These are phyloP conservation scores for Sminthurides aquaticus DNA, from an alignment of 2,888 invertebrate species.

Conservation along the genomic window DNA sequence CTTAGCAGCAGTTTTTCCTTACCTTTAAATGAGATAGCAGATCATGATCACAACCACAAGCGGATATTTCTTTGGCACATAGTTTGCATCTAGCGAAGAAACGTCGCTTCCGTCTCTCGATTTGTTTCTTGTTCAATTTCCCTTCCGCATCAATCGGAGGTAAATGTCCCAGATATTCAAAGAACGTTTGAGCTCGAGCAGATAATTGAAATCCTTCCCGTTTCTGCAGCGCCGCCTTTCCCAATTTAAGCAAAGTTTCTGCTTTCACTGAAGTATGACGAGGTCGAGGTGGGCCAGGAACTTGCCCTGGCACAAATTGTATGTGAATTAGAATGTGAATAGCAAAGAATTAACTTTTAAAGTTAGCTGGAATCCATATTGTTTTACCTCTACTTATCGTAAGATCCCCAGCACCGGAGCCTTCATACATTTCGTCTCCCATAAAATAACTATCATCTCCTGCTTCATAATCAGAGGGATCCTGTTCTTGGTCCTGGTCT, in stretches of 20 bases:
- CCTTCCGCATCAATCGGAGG: constrained; percentile 2
- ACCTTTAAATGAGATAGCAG: constrained; percentile 1
- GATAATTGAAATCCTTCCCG: constrained; percentile 3
- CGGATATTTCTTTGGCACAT: constrained; percentile 4
- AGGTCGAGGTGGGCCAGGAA: not conserved
- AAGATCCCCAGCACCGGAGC: not conserved
- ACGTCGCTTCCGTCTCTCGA: not conserved
- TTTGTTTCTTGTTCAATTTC: not conserved
- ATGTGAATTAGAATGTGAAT: too few relatives aligned
- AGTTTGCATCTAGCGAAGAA: constrained; percentile 1
- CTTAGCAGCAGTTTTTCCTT: too few relatives aligned
- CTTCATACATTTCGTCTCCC: not conserved
- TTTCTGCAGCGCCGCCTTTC: not conserved
- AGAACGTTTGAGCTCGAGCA: not conserved
- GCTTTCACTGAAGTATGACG: not conserved
- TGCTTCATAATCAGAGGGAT: not conserved
- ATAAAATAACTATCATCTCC: not conserved
- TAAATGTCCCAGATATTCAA: constrained; percentile 2
- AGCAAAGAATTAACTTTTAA: too few relatives aligned
- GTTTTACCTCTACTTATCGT: not conserved
- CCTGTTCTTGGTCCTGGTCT: not conserved
- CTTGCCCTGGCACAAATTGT: constrained; percentile 1
- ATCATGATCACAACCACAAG: constrained; percentile 7
- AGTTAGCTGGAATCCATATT: too few relatives aligned
- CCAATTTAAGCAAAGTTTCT: constrained; percentile 5